Evolutionary conservation across 2,113 vertebrate genomes (phyloP), one percentile per base, ranked within the genome.

Genomic region (Orcinus orca): DNA sequence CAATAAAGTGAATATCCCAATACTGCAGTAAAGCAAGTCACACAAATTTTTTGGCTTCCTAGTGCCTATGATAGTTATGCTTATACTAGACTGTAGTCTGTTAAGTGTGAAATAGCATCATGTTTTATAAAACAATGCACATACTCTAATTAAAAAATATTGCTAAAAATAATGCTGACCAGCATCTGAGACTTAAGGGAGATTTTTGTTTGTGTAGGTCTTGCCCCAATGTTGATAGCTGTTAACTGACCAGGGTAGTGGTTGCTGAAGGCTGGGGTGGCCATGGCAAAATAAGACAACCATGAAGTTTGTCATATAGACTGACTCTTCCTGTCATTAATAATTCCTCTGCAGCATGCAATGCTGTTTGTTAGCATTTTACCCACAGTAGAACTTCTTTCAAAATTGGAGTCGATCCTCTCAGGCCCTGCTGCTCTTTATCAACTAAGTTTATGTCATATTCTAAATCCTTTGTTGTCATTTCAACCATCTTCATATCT

Each of bases 211-310:
- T 29, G 8, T 76, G 15, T 33, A 50, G 44, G 44, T 3, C 44
- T 50, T 76, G 29, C 73, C 44, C 73, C 0, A 0, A 31, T 76
- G 47, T 76, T 50, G 29, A 29, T 1, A 0, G 29, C 29, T 50
- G 15, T 17, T 76, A 31, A 50, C 15, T 50, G 41, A 47, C 10
- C 18, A 4, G 41, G 41, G 41, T 31, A 47, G 29, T 76, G 44
- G 73, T 29, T 76, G 29, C 31, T 76, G 44, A 76, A 33, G 73
- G 31, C 5, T 50, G 73, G 44, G 44, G 18, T 50, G 73, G 15
- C 44, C 47, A 4, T 76, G 29, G 29, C 29, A 50, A 50, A 10
- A 23, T 23, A 60, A 60, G 53, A 21, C 58, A 50, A 50, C 47
- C 47, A 23, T 60, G 58, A 60, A 60, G 58, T 23, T 60, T 60